Base-by-base conservation (phyloP, 35 echinoderm and acorn worm species). In the Chiridota heheva region DNA sequence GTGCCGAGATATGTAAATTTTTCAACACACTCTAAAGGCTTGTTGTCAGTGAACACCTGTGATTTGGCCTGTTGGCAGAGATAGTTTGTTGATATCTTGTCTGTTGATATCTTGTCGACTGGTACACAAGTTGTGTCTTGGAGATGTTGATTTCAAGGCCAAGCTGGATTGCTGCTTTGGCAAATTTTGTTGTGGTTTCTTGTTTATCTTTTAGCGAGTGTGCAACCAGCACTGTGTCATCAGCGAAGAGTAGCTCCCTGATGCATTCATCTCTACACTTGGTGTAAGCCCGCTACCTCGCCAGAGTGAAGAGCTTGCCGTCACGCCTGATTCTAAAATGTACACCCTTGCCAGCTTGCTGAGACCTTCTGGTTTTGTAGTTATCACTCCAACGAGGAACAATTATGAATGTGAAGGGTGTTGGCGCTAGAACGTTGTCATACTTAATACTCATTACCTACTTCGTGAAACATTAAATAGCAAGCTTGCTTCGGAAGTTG, bases 241-340 rank as follows among this genome's bases (percentile, higher is more conserved):
- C 40, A 10, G 69, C 69, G 33, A 28, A 72, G 51, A 72, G 69
- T 45, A 47, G 41, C 32, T 72, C 69, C 30, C 69, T 45, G 5
- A 44, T 30, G 32, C 69, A 72, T 40, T 46, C 2, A 46, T 72
- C 69, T 29, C 61, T 26, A 29, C 26, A 31, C 42, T 18, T 73
- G 8, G 18, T 12, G 46, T 4, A 10, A 49, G 44, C 42, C 38
- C 28, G 33, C 70, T 43, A 70, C 10, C 59, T 30, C 0, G 4
- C 35, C 1, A 58, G 29, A 40, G 72, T 55, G 47, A 74, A 84
- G 31, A 84, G 81, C 37, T 84, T 70, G 67, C 81, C 65, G 61
- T 59, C 68, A 20, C 18, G 39, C 41, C 67, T 28, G 34, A 68
- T 84, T 6, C 31, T 36, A 12, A 84, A 34, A 18, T 43, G 59